phyloP scores from a whole-genome alignment of 2,888 invertebrate species.

The Dryococelus australis region DNA sequence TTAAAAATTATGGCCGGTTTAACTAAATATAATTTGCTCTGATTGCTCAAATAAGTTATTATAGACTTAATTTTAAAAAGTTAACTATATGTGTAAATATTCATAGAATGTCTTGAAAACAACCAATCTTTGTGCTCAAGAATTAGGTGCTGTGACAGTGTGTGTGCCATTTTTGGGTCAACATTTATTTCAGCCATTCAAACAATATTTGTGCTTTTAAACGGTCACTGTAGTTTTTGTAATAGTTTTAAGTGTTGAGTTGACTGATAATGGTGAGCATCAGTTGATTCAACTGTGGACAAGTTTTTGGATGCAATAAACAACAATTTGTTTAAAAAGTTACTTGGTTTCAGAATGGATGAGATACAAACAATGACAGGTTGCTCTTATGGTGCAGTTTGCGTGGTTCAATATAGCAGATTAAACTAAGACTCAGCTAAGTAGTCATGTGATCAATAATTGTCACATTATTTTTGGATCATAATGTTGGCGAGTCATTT shows the following conservation, averaged over 20 bases:
- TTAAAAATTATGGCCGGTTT: no score
- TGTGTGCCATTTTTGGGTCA: not conserved
- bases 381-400: not conserved
- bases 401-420: not conserved
- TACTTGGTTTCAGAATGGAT: not conserved
- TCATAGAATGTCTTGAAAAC: no score
- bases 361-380: not conserved
- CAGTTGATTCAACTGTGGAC: not conserved
- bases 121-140: not conserved
- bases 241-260: not conserved
- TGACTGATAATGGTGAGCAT: not conserved
- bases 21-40: no score
- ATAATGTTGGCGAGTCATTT: not conserved
- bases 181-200: not conserved
- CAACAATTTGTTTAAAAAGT: not conserved
- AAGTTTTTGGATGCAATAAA: not conserved
- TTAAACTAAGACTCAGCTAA: not conserved
- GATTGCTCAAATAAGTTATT: no score
- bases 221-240: not conserved
- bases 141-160: not conserved
- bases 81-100: no score
- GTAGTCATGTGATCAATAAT: not conserved
- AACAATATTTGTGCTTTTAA: not conserved
- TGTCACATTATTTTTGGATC: constrained; percentile 6
- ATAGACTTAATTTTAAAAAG: no score